phyloP scores from a whole-genome alignment of 2,888 invertebrate genomes.

The Andrena flavipes region DNA sequence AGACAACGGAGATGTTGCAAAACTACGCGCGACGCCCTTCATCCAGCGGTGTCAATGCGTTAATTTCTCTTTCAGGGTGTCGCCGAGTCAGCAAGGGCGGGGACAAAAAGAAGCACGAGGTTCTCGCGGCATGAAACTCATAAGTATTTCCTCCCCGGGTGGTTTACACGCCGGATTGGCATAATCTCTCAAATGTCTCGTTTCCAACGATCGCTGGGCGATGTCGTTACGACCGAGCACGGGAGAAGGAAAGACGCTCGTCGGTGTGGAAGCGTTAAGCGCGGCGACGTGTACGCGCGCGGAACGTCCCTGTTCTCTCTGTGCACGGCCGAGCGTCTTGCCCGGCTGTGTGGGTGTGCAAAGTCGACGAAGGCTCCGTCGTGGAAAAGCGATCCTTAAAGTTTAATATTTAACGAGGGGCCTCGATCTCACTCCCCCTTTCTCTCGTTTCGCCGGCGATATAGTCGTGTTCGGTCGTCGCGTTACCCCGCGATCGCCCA shows the following conservation, averaged over 20 bases:
- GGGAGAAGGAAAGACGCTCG: conserved; percentile 41
- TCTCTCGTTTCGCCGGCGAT: conserved; percentile 39
- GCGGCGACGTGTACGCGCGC: conserved; percentile 15
- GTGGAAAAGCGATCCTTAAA: conserved; percentile 74
- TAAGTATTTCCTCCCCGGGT: conserved; percentile 56
- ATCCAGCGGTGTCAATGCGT: conserved; percentile 33
- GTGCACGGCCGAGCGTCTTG: conserved; percentile 1
- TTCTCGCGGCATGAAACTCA: conserved; percentile 34
- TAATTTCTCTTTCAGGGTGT: conserved; percentile 47
- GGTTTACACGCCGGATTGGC: conserved; percentile 78
- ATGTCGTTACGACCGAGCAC: conserved; percentile 75
- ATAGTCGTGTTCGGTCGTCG: conserved; percentile 18
- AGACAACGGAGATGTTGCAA: conserved; percentile 5
- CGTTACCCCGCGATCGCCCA: conserved; percentile 42
- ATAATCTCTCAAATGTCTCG: conserved; percentile 83
- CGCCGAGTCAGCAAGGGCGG: conserved; percentile 4
- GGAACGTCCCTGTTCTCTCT: background rate
- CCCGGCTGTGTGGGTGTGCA: conserved; percentile 20
- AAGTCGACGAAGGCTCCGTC: conserved; percentile 48
- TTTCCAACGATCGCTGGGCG: conserved; percentile 75
- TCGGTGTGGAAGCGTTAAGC: conserved; percentile 13
- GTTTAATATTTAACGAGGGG: conserved; percentile 83
- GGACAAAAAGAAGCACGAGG: conserved; percentile 11
- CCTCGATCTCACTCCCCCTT: conserved; percentile 34
- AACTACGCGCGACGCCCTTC: conserved; percentile 31